Base-by-base conservation (phyloP, 2,113 vertebrate genomes). In the Tyto alba region DNA sequence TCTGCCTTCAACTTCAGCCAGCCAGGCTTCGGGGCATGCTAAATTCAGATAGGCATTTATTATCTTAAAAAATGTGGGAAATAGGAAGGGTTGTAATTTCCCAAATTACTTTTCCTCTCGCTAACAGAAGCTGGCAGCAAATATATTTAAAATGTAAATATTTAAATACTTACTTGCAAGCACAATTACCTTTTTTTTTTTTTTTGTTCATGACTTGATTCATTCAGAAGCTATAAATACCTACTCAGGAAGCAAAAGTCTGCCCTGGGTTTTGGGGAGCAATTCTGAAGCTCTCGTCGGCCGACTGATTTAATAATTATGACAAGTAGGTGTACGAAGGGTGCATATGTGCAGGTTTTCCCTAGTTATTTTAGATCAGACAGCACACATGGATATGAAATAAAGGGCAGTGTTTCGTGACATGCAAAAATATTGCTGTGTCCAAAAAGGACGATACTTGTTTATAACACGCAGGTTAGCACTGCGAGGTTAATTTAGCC, bases 91-190 rank as follows among this genome's bases (percentile, higher is more conserved):
- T 66, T 88, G 91, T 38, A 43, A 89, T 93, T 90, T 62, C 95
- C 96, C 90, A 93, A 90, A 91, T 96, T 92, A 90, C 89, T 97
- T 97, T 96, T 96, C 91, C 96, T 93, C 94, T 91, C 16, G 11
- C 91, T 93, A 90, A 72, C 83, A 96, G 93, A 96, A 98, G 93
- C 96, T 98, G 97, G 95, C 72, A 89, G 96, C 96, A 96, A 95
- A 95, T 95, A 98, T 97, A 97, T 96, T 90, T 95, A 93, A 93
- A 97, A 94, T 43, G 87, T 97, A 97, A 98, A 98, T 97, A 97
- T 91, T 93, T 96, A 96, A 94, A 94, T 69, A 94, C 91, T 56
- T 85, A 47, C 81, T 29, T 43, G 59, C 88, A 85, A 95, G 86
- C 38, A 88, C 72, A 93, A 95, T 96, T 95, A 93, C 88, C 82